Percentiles rank a stretch among this genome's conserved stretches.
These are phyloP conservation scores for Amphiduros pacificus DNA, from an alignment of 2,888 invertebrate genomes.

Conservation along the genomic window DNA sequence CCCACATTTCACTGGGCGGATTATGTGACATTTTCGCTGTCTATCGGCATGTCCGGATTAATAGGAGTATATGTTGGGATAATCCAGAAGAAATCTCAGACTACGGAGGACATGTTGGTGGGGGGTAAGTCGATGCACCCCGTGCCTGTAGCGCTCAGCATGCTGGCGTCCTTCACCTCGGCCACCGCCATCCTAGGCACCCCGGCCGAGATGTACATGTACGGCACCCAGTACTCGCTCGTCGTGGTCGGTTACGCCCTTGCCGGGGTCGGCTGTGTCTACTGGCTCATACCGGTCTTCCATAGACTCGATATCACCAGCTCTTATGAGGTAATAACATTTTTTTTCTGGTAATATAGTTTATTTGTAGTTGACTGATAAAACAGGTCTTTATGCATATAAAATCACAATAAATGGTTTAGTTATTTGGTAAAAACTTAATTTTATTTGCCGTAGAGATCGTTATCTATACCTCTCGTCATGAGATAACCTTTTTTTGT, in stretches of 20 bases:
- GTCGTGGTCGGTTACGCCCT: slow-evolving; percentile 70
- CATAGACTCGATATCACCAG: slow-evolving; percentile 45
- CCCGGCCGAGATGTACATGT: slow-evolving; percentile 61
- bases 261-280: slow-evolving; percentile 78
- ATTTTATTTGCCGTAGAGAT: no score
- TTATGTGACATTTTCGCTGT: slow-evolving; percentile 41
- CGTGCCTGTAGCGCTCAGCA: slow-evolving; percentile 11
- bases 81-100: slow-evolving; percentile 25
- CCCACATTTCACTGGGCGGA: slow-evolving; percentile 42
- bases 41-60: slow-evolving; percentile 37
- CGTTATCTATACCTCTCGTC: no score
- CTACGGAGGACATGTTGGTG: slow-evolving; percentile 3
- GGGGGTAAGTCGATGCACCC: background rate
- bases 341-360: background rate
- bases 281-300: slow-evolving; percentile 47
- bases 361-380: no score
- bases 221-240: slow-evolving; percentile 76
- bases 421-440: no score
- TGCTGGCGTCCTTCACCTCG: slow-evolving; percentile 38
- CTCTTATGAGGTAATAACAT: slow-evolving; percentile 44
- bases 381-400: no score
- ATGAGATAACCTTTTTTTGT: no score
- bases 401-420: no score
- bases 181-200: slow-evolving; percentile 45
- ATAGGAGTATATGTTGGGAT: slow-evolving; percentile 42